Evolutionary conservation across 2,797 vertebrate genomes (phyloP).

Genomic region (Pampus argenteus): DNA sequence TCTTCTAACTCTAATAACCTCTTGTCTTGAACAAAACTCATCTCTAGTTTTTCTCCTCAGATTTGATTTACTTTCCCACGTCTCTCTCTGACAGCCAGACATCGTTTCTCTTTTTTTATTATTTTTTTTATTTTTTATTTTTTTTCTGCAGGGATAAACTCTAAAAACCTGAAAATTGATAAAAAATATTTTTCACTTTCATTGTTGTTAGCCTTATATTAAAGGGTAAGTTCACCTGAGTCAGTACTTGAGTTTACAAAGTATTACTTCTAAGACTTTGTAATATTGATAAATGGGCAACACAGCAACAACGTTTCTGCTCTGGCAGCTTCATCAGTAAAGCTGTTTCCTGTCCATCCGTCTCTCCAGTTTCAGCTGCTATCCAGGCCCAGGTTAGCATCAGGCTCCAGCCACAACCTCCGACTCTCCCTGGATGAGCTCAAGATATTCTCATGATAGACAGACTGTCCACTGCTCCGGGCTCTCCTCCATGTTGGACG

Average conservation of each 20-base stretch:
- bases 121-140: too few species aligned
- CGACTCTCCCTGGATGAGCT: background rate
- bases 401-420: background rate
- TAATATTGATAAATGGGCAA: background rate
- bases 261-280: too few species aligned
- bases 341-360: background rate
- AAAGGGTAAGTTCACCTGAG: too few species aligned
- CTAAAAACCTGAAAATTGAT: background rate
- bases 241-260: too few species aligned
- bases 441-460: too few species aligned
- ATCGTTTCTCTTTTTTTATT: too few species aligned
- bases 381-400: background rate
- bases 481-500: background rate
- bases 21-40: conserved; percentile 9
- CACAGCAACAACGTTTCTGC: too few species aligned
- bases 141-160: too few species aligned
- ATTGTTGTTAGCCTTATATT: too few species aligned
- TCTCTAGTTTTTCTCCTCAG: background rate
- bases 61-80: background rate
- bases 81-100: background rate
- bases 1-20: conserved; percentile 23
- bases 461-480: too few species aligned
- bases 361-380: background rate
- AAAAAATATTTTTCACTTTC: too few species aligned
- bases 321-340: background rate